These are phyloP conservation scores for Pseudoatta argentina DNA, from an alignment of 1,140 invertebrate species.

Conservation along the genomic window DNA sequence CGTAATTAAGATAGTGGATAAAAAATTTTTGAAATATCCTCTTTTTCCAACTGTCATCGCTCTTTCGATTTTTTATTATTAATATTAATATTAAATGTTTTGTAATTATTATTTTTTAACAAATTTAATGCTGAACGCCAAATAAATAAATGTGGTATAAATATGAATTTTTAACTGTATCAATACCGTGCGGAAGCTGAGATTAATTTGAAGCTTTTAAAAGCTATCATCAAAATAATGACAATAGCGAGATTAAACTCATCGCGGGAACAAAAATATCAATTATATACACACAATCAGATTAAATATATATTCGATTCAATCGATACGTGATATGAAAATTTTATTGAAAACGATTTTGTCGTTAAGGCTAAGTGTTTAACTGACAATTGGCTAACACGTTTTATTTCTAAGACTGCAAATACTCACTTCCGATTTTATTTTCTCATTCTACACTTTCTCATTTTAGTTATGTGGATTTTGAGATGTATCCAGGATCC, in stretches of 20 bases:
- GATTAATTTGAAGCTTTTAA: slow-evolving; percentile 43
- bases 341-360: slow-evolving; percentile 22
- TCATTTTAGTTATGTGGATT: slow-evolving; percentile 24
- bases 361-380: slow-evolving; percentile 9
- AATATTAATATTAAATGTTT: slow-evolving; percentile 18
- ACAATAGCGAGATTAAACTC: slow-evolving; percentile 31
- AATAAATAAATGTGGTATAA: slow-evolving; percentile 1
- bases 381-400: background rate
- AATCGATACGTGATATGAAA: slow-evolving; percentile 26
- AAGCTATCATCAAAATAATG: slow-evolving; percentile 37
- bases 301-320: slow-evolving; percentile 30
- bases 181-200: slow-evolving; percentile 2
- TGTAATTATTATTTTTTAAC: background rate
- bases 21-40: background rate
- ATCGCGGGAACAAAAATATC: slow-evolving; percentile 37
- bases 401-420: background rate
- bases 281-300: slow-evolving; percentile 25
- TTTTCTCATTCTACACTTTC: background rate
- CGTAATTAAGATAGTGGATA: background rate
- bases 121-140: background rate
- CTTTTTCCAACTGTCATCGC: background rate
- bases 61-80: background rate
- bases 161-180: slow-evolving; percentile 28
- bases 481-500: slow-evolving; percentile 15
- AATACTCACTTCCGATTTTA: slow-evolving; percentile 16